Evolutionary conservation across 2,888 invertebrate species (phyloP).

Genomic region (Drosophila infuscata): DNA sequence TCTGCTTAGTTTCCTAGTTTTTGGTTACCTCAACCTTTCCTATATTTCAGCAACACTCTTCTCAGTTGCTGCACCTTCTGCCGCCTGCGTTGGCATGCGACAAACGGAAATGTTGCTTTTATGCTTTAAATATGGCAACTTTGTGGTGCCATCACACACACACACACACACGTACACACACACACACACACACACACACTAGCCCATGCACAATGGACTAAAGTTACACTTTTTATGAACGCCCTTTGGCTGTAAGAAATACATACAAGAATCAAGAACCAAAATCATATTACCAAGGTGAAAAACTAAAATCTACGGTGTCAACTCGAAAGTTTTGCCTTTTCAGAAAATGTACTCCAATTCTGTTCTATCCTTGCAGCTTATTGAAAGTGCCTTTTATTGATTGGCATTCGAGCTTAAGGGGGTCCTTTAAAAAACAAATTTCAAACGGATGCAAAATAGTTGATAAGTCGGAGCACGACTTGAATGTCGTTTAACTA

Average conservation of each 20-base stretch:
- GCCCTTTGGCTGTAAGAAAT: neutral
- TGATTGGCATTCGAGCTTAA: neutral
- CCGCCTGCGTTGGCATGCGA: conserved; percentile 65
- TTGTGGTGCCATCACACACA: conserved; percentile 70
- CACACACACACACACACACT: neutral
- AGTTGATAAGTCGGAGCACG: neutral
- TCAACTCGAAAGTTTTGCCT: neutral
- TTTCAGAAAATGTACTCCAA: neutral
- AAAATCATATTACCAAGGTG: neutral
- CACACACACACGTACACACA: conserved; percentile 25
- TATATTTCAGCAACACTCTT: neutral
- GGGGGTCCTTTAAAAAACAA: neutral
- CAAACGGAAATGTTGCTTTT: conserved; percentile 82
- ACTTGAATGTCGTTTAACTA: neutral
- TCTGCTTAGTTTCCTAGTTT: conserved; percentile 52
- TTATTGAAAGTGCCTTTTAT: neutral
- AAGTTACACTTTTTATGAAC: neutral
- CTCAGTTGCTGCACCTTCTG: conserved; percentile 21
- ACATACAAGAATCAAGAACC: neutral
- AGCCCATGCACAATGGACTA: conserved; percentile 14
- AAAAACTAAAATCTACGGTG: neutral
- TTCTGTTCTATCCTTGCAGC: neutral
- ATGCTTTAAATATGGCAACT: conserved; percentile 81
- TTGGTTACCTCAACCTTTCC: conserved; percentile 10
- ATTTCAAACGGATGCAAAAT: neutral